Evolutionary conservation across 2,888 invertebrate genomes (phyloP), one percentile per base, ranked within the genome.

Genomic region (Diaprepes abbreviatus): DNA sequence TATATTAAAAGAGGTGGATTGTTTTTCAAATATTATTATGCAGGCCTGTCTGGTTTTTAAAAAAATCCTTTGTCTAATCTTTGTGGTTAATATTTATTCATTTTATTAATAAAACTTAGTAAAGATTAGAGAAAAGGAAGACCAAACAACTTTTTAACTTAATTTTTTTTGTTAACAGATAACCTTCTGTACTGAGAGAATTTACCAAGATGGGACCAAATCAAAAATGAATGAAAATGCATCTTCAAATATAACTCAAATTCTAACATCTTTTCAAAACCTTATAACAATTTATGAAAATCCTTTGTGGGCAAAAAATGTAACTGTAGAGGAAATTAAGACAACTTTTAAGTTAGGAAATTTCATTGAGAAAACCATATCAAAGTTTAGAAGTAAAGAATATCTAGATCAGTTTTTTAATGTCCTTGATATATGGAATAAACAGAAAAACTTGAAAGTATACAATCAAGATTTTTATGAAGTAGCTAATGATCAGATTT

Each of bases 331-430:
- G 66, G 87, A 88, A 78, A 82, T 89, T 1, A 85, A 80, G 78
- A 87, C 85, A 77, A 85, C 86, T 17, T 89, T 90, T 71, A 77
- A 87, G 71, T 82, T 86, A 68, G 86, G 88, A 31, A 78, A 79
- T 52, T 88, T 88, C 75, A 80, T 91, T 24, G 90, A 90, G 79
- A 86, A 85, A 71, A 83, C 86, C 65, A 79, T 88, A 5, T 79
- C 81, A 54, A 86, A 84, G 76, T 82, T 89, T 28, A 83, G 85
- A 68, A 85, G 85, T 70, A 82, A 82, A 28, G 79, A 80, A 48
- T 75, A 84, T 31, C 82, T 87, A 36, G 82, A 85, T 38, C 83
- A 85, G 45, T 88, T 88, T 76, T 69, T 86, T n/a, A 66, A 84
- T 80, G 80, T 86, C 81, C 73, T 87, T 82, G 74, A 80, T 24